phyloP scores from a whole-genome alignment of 2,113 vertebrate species.

The Bos indicus region DNA sequence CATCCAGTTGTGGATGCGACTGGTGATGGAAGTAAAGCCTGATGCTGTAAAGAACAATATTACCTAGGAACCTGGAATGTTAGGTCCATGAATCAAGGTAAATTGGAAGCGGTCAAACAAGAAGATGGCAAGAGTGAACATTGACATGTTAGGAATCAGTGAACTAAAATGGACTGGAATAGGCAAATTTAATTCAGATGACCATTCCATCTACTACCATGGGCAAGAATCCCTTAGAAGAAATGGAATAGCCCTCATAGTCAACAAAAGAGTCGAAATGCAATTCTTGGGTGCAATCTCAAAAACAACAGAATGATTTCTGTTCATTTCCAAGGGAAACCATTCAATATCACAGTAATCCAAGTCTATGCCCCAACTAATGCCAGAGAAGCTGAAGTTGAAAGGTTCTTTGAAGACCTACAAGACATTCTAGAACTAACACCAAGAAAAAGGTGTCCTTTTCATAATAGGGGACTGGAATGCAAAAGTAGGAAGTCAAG shows the following conservation, averaged over 20 bases:
- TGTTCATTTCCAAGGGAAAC: neutral
- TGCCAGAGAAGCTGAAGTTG: neutral
- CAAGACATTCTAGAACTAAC: neutral
- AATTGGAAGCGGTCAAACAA: neutral
- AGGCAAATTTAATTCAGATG: neutral
- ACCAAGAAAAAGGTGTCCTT: neutral
- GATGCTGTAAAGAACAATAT: neutral
- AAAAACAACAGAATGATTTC: neutral
- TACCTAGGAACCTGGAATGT: neutral
- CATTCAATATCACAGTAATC: neutral
- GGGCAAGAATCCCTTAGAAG: neutral
- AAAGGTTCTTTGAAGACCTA: neutral
- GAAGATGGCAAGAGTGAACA: neutral
- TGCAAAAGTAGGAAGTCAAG: neutral
- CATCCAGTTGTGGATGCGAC: fast-evolving
- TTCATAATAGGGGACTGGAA: neutral
- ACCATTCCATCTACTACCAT: neutral
- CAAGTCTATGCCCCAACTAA: neutral
- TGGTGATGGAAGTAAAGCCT: neutral
- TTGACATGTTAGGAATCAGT: neutral
- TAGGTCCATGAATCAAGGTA: neutral
- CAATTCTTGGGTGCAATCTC: neutral
- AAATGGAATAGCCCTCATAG: neutral
- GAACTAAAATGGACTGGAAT: neutral
- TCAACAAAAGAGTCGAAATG: neutral